Conservation (phyloP, 2,797 vertebrate species). For the Diglossa cyanea region DNA sequence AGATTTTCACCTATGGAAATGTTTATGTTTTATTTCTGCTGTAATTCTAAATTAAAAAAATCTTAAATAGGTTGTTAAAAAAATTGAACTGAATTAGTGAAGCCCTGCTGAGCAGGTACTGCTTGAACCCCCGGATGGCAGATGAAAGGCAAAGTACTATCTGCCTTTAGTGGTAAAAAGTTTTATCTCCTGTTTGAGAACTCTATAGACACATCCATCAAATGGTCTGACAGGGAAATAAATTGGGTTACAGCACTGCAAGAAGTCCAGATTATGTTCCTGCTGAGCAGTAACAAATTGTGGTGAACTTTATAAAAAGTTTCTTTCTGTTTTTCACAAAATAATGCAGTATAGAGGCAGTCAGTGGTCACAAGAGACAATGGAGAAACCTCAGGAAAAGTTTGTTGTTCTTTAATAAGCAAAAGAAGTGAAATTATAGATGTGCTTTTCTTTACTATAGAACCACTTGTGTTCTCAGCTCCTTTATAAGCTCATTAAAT, state of each 20-base stretch:
- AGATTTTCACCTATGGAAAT: not conserved
- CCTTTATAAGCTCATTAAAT: not conserved
- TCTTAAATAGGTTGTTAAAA: not conserved
- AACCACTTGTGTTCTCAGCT: not conserved
- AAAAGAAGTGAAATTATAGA: not conserved
- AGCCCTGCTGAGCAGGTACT: not conserved
- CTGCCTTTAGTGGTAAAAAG: not conserved
- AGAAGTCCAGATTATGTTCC: slow-evolving; percentile 60
- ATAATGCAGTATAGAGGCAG: not conserved
- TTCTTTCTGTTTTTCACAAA: slow-evolving; percentile 22
- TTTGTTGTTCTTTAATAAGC: not conserved
- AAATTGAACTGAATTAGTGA: not conserved
- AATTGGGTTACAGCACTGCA: slow-evolving; percentile 62
- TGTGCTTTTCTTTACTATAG: not conserved
- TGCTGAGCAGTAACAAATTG: slow-evolving; percentile 62
- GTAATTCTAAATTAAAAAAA: not conserved
- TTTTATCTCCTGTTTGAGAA: slow-evolving; percentile 64
- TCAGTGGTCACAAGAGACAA: not conserved
- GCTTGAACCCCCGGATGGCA: not conserved
- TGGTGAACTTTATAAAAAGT: not conserved
- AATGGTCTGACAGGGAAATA: slow-evolving; percentile 66
- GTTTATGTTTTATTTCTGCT: not conserved
- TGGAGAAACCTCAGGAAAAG: not conserved
- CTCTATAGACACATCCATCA: slow-evolving; percentile 63
- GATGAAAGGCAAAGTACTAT: slow-evolving; percentile 32